Base-by-base conservation (phyloP, 2,113 vertebrate species). In the Tichodroma muraria region DNA sequence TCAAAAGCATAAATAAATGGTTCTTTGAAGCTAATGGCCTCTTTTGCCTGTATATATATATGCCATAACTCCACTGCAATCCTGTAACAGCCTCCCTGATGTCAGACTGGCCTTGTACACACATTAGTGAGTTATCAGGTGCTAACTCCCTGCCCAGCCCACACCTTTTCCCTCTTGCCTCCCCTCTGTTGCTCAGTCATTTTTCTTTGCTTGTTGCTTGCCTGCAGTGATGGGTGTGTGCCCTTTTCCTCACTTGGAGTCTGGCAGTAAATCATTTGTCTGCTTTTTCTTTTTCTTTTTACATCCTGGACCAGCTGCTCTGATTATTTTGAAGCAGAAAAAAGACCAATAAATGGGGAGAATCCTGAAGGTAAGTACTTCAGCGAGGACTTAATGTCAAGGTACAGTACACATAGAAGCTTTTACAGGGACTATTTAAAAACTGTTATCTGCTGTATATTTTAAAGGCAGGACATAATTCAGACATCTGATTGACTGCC, bases 311-410 rank as follows among this genome's bases (percentile, higher is more conserved):
- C 47, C 76, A 81, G 87, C 69, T 78, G 47, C 56, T 83, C 30
- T 93, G 95, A 85, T 95, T 94, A 93, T 52, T 71, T 75, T 90
- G 88, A 90, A 94, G 75, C 60, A 85, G 80, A 94, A 94, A 91
- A 86, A 94, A 90, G 81, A 75, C 72, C 37, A 90, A 38, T 82
- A 94, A 95, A 93, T 64, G 64, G 61, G 49, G 42, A 90, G 60
- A 91, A 86, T 86, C 49, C 82, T 91, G 94, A 83, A 95, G 93
- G 85, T 89, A 95, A 79, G 85, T 91, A 86, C 96, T 88, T 93
- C 25, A 80, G 42, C 71, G 54, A 89, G 53, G 64, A 88, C 85
- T 80, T 88, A 90, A 88, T 95, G 95, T 96, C 96, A 97, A 97
- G 95, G 96, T 95, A 88, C 76, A 42, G 87, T 75, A 93, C 78